A percentile compares a stretch with the other conserved stretches of the same genome.
Evolutionary conservation across 2,797 vertebrate species (phyloP).

Genomic region (Crypturellus tataupa): DNA sequence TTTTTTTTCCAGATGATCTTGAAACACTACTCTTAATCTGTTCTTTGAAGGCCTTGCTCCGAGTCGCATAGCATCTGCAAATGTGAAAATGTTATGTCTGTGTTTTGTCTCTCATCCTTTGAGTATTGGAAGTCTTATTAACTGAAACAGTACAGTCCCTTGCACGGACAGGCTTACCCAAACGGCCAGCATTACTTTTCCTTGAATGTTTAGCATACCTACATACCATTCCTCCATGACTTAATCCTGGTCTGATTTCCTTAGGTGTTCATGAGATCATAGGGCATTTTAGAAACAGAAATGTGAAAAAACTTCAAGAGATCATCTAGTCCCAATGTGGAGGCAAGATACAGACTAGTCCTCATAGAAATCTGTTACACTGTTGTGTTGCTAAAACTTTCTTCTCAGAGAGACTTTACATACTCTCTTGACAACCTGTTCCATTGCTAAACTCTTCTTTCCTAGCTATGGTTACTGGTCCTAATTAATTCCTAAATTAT

Average conservation of each 20-base stretch:
- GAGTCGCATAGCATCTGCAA: neutral
- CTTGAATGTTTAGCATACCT: neutral
- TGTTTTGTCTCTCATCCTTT: neutral
- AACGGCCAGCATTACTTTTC: neutral
- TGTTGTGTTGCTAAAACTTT: neutral
- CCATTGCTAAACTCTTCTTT: neutral
- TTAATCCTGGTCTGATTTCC: neutral
- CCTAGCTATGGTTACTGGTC: neutral
- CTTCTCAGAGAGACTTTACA: neutral
- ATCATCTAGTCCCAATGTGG: neutral
- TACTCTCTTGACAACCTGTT: neutral
- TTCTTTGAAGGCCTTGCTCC: neutral
- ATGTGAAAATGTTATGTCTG: neutral
- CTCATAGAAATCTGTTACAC: neutral
- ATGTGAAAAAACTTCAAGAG: neutral
- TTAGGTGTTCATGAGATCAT: neutral
- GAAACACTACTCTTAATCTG: neutral
- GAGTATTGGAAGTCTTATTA: neutral
- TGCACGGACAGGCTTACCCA: neutral
- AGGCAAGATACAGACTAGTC: neutral
- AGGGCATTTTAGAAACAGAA: neutral
- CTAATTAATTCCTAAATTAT: neutral
- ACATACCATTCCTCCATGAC: neutral
- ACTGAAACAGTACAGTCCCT: neutral
- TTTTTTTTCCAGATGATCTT: neutral